Percentiles rank a stretch among this genome's conserved stretches.
Evolutionary conservation across 2,797 vertebrate genomes (phyloP).

Genomic region (Lagothrix lagotricha): DNA sequence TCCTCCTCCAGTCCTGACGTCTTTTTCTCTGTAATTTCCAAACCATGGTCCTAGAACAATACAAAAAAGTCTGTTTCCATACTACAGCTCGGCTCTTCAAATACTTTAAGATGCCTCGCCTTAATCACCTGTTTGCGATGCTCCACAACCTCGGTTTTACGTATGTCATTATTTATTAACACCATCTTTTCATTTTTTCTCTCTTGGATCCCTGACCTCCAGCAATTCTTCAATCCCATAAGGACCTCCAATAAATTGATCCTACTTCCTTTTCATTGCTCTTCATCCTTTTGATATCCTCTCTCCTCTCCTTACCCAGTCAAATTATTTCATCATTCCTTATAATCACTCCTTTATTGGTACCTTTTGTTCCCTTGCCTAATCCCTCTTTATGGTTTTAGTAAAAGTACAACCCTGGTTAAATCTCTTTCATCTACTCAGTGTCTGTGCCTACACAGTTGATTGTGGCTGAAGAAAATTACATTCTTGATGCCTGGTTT

Average conservation of each 20-base stretch:
- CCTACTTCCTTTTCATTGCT: not conserved
- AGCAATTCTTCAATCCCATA: not conserved
- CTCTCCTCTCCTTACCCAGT: not conserved
- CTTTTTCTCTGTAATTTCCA: not conserved
- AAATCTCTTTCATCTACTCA: not conserved
- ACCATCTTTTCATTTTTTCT: not conserved
- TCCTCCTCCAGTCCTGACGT: not conserved
- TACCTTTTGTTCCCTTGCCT: not conserved
- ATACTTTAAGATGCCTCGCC: not conserved
- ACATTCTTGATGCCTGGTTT: not conserved
- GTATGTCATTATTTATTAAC: not conserved
- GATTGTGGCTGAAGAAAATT: not conserved
- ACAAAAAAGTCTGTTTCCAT: not conserved
- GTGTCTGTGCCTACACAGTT: not conserved
- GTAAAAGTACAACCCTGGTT: not conserved
- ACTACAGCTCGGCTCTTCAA: not conserved
- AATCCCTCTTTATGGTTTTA: not conserved
- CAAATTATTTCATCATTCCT: not conserved
- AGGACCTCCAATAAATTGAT: not conserved
- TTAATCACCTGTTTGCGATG: not conserved
- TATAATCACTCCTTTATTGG: not conserved
- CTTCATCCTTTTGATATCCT: not conserved
- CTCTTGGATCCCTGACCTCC: not conserved
- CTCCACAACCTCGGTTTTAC: not conserved
- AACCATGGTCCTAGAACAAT: not conserved